Evolutionary conservation across 1,140 invertebrate genomes (phyloP).

Genomic region (Drosophila quadrilineata): DNA sequence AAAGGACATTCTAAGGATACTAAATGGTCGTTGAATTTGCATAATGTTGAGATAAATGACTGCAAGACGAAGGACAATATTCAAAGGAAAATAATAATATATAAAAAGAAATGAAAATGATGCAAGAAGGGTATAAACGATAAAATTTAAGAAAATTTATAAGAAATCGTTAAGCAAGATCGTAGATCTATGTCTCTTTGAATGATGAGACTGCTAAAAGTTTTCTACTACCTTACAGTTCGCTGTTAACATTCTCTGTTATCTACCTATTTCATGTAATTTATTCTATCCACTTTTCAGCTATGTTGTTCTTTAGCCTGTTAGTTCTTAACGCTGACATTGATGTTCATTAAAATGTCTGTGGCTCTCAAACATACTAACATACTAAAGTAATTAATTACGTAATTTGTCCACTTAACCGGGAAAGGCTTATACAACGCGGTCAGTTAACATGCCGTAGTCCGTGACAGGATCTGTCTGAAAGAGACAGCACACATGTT

Average conservation of each 20-base stretch:
- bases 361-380: neutral
- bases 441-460: constrained; percentile 10
- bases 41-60: constrained; percentile 25
- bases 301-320: neutral
- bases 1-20: constrained; percentile 8
- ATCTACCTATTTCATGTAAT: too few relatives aligned
- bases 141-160: too few relatives aligned
- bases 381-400: constrained; percentile 71
- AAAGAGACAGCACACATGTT: constrained; percentile 7
- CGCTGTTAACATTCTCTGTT: too few relatives aligned
- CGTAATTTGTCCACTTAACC: constrained; percentile 54
- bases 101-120: too few relatives aligned
- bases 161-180: too few relatives aligned
- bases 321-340: neutral
- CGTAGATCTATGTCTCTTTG: too few relatives aligned
- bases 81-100: too few relatives aligned
- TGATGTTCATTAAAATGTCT: constrained; percentile 18
- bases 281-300: neutral
- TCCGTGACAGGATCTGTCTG: neutral
- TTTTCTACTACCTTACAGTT: too few relatives aligned
- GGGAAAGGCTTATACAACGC: constrained; percentile 22
- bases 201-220: too few relatives aligned
- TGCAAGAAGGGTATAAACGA: too few relatives aligned
- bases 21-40: constrained; percentile 31
- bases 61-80: too few relatives aligned